A percentile compares a stretch with the other conserved stretches of the same genome.
phyloP scores from a whole-genome alignment of 1,140 invertebrate species.

The Stegodyphus mimosarum region DNA sequence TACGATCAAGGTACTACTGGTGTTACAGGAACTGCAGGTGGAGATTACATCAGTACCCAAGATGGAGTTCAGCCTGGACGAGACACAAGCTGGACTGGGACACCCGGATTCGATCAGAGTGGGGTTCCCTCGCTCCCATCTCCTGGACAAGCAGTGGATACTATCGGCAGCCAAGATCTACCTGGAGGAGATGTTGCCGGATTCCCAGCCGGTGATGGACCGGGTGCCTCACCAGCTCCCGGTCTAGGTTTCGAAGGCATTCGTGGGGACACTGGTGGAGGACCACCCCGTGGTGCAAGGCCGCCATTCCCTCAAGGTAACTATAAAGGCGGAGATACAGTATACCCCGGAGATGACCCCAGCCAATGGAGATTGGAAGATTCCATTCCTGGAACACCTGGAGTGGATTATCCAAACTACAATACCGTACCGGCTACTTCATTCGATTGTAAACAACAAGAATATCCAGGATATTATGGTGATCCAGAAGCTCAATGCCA shows the following conservation, averaged over 20 bases:
- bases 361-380: conserved; percentile 59
- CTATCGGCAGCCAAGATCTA: neutral
- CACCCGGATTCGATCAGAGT: neutral
- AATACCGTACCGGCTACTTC: conserved; percentile 67
- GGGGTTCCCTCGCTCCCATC: neutral
- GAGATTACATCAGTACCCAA: no score
- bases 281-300: neutral
- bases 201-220: neutral
- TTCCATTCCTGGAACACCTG: conserved; percentile 67
- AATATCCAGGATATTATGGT: conserved; percentile 70
- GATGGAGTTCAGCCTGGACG: no score
- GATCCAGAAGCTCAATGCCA: conserved; percentile 70
- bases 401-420: conserved; percentile 69
- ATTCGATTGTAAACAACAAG: conserved; percentile 69
- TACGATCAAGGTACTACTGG: no score
- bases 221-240: neutral
- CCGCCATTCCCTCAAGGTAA: conserved; percentile 24
- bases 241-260: neutral
- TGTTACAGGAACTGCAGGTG: no score
- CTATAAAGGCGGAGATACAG: conserved; percentile 37
- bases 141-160: neutral
- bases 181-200: neutral
- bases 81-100: no score
- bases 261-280: neutral
- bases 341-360: conserved; percentile 27